Base-by-base conservation (phyloP, 2,888 invertebrate genomes). In the Cacoxenus indagator region DNA sequence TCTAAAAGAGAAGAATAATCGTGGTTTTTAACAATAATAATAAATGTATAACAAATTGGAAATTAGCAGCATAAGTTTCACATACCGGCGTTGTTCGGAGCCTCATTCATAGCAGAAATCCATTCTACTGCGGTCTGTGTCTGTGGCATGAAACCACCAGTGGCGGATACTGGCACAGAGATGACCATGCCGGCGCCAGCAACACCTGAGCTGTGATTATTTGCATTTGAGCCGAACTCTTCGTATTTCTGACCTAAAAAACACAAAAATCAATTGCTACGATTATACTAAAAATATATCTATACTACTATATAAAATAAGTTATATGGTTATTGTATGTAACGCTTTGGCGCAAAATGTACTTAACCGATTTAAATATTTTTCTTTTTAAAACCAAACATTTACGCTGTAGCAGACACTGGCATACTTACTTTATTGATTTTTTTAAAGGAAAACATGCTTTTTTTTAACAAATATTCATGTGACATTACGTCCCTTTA, bases 41-140 rank as follows among this genome's bases (percentile, higher is more conserved):
- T 26, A 45, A 59, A 43, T 0, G 19, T n/a, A 64, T 22, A 43
- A 1, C 19, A 51, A 24, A 24, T 37, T 17, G 11, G n/a, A 31
- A 22, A 46, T 17, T 4, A 27, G 29, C 14, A 8, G 37, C 9
- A 4, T 37, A 8, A 14, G 37, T 37, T 4, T 37, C 2, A 14
- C 76, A 73, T 70, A 86, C 85, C 85, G 67, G 84, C 68, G 66
- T 78, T 78, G 46, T 76, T 78, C 67, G 84, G 87, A 22, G 73
- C 72, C 72, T 86, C 86, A 67, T 77, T 86, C 70, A 86, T 84
- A 14, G 82, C 74, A 51, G 85, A 74, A 68, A 87, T 84, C 86
- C 86, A 86, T 75, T 86, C 86, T 19, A 83, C 84, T n/a, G 84
- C 73, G 5, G 83, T 81, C 26, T 80, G 83, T 14, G 78, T 64